phyloP scores from a whole-genome alignment of 2,113 vertebrate species.

The Melospiza georgiana region DNA sequence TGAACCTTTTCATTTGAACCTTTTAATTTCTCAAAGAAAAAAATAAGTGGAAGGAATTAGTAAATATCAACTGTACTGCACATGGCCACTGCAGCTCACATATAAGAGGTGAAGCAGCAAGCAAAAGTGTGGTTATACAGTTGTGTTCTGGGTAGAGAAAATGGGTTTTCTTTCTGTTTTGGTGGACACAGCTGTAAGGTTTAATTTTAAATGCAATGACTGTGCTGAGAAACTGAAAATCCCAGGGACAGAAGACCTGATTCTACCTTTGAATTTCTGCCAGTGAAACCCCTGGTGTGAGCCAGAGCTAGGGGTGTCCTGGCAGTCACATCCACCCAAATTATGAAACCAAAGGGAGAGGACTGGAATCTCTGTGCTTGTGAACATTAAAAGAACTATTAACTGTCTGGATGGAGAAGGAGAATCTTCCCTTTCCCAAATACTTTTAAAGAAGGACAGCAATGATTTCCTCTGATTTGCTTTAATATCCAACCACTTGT shows the following conservation, averaged over 20 bases:
- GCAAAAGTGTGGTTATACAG: rapidly evolving
- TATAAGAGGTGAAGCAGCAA: background rate
- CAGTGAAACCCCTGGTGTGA: background rate
- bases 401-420: background rate
- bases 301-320: background rate
- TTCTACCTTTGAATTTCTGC: background rate
- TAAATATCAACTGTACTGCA: rapidly evolving
- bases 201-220: background rate
- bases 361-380: background rate
- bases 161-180: background rate
- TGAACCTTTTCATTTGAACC: background rate
- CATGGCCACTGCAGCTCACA: background rate
- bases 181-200: background rate
- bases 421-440: background rate
- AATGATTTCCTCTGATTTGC: background rate
- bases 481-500: background rate
- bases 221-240: background rate
- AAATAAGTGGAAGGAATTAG: background rate
- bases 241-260: background rate
- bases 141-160: background rate
- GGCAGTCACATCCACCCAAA: background rate
- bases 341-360: background rate
- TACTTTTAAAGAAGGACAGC: background rate
- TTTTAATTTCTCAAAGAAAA: background rate
- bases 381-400: background rate